phyloP scores from a whole-genome alignment of 2,888 invertebrate genomes.

The Synanthedon andrenaeformis region DNA sequence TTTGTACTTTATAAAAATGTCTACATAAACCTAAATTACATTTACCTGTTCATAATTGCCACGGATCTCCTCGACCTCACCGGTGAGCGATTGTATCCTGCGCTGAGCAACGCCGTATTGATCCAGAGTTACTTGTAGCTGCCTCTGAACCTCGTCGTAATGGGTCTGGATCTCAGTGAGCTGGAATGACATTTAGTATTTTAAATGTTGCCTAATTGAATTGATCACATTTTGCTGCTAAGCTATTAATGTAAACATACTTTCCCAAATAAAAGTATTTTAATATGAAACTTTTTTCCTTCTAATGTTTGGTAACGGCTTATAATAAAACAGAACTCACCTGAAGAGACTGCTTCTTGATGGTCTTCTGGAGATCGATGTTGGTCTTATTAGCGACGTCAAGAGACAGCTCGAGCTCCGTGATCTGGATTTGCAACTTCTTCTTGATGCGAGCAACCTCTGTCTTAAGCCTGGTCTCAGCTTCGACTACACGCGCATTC shows the following conservation, averaged over 20 bases:
- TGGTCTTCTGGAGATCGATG: constrained; percentile 95
- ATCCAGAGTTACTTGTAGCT: constrained; percentile 94
- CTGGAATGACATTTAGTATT: constrained; percentile 31
- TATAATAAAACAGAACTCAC: constrained; percentile 34
- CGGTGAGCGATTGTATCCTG: constrained; percentile 89
- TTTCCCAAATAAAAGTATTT: neutral
- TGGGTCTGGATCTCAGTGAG: constrained; percentile 92
- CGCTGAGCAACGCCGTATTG: constrained; percentile 92
- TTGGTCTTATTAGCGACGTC: constrained; percentile 99
- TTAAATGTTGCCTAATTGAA: constrained; percentile 2
- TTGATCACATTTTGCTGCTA: neutral
- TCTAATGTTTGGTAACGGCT: neutral
- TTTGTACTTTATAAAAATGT: too few relatives aligned
- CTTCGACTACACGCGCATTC: constrained; percentile 94
- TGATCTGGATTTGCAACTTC: constrained; percentile 98
- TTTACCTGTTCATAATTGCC: constrained; percentile 83
- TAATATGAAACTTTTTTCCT: neutral
- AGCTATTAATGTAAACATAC: neutral
- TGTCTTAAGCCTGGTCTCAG: constrained; percentile 95
- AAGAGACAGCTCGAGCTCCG: constrained; percentile 95
- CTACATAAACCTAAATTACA: too few relatives aligned
- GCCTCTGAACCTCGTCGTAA: constrained; percentile 96
- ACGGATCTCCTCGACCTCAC: constrained; percentile 96
- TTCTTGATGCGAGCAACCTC: constrained; percentile 98
- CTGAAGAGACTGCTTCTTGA: constrained; percentile 96